These are phyloP conservation scores for Lagenorhynchus albirostris DNA, from an alignment of 2,113 vertebrate genomes.

Conservation along the genomic window DNA sequence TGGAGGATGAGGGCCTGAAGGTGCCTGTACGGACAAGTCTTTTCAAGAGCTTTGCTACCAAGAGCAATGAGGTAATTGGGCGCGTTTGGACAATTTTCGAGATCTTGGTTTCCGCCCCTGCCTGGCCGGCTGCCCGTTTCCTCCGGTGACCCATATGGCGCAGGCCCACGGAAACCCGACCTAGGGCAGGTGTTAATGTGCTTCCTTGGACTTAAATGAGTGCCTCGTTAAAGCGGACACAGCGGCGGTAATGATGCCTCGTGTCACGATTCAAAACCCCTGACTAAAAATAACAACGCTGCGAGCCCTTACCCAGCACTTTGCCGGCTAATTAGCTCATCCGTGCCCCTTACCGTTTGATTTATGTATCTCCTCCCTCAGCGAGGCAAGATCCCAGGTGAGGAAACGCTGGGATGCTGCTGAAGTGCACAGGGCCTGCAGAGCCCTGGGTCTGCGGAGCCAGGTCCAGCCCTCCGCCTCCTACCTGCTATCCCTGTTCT, in stretches of 20 bases:
- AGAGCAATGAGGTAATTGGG: not conserved
- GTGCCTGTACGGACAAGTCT: fast-evolving
- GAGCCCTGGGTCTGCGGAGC: not conserved
- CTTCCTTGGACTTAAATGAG: not conserved
- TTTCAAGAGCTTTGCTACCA: not conserved
- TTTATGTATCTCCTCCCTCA: not conserved
- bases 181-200: not conserved
- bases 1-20: fast-evolving
- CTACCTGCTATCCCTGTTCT: not conserved
- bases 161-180: not conserved
- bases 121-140: not conserved
- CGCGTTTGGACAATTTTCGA: fast-evolving
- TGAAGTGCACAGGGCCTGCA: fast-evolving
- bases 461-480: fast-evolving
- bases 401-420: not conserved
- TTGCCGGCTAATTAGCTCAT: not conserved
- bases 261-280: not conserved
- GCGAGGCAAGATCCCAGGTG: too few relatives aligned
- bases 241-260: not conserved
- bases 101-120: not conserved
- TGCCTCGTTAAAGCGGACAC: not conserved
- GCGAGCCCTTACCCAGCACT: not conserved
- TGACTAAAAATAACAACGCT: not conserved
- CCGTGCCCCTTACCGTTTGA: not conserved
- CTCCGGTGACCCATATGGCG: not conserved